Percentiles rank a stretch among this genome's conserved stretches.
These are phyloP conservation scores for Paracanthobrama guichenoti DNA, from an alignment of 2,113 vertebrate genomes.

Conservation along the genomic window DNA sequence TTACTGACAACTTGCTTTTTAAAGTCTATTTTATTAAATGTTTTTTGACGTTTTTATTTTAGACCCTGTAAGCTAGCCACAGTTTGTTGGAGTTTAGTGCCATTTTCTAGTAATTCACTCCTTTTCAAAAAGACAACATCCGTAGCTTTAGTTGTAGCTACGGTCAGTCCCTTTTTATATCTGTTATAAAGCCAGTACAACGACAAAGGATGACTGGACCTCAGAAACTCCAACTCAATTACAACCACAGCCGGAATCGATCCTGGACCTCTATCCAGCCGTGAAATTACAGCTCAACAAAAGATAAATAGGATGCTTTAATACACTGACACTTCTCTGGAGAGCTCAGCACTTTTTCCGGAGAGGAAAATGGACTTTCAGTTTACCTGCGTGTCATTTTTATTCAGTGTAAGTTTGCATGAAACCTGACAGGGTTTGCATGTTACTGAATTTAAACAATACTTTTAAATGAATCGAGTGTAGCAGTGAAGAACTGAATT, in stretches of 20 bases:
- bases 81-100: neutral
- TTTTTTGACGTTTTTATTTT: no score
- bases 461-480: neutral
- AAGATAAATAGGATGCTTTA: constrained; percentile 8
- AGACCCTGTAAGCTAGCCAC: no score
- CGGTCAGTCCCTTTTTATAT: neutral
- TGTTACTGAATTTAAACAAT: neutral
- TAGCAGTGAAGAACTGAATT: neutral
- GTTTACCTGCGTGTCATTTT: neutral
- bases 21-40: no score
- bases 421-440: neutral
- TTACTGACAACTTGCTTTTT: no score
- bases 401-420: neutral
- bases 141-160: neutral
- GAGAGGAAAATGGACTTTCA: constrained; percentile 6
- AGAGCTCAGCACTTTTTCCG: constrained; percentile 36
- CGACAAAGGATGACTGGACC: neutral
- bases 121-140: neutral
- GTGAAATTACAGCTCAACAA: constrained; percentile 48
- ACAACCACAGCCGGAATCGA: constrained; percentile 11
- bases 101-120: neutral
- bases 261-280: constrained; percentile 20
- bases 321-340: neutral
- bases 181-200: neutral
- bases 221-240: constrained; percentile 21